These are phyloP conservation scores for Calameuta pallipes DNA, from an alignment of 2,888 invertebrate genomes.

Conservation along the genomic window DNA sequence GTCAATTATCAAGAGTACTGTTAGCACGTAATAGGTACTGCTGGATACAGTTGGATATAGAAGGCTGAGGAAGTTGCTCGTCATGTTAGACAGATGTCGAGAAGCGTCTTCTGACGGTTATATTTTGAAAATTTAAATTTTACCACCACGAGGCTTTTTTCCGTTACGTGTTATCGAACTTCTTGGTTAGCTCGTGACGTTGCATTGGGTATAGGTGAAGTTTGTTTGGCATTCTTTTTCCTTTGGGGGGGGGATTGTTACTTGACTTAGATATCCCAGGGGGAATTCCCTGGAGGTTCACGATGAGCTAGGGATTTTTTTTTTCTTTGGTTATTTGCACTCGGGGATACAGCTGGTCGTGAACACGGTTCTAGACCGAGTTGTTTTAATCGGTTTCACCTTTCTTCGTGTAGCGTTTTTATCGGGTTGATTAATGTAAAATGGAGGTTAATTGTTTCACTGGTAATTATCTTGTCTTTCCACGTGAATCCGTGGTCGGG, in stretches of 20 bases:
- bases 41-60: neutral
- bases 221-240: neutral
- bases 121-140: neutral
- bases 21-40: neutral
- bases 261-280: neutral
- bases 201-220: neutral
- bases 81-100: neutral
- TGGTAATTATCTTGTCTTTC: neutral
- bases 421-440: neutral
- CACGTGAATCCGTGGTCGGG: neutral
- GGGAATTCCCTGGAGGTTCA: neutral
- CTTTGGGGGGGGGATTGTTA: neutral
- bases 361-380: neutral
- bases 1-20: neutral
- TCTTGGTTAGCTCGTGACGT: neutral
- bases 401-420: neutral
- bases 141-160: neutral
- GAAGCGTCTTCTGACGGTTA: neutral
- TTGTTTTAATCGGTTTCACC: neutral
- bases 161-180: neutral
- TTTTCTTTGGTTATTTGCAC: neutral
- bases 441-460: neutral
- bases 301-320: neutral
- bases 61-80: neutral
- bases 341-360: neutral